phyloP scores from a whole-genome alignment of 2,113 vertebrate genomes.

The Centropristis striata region DNA sequence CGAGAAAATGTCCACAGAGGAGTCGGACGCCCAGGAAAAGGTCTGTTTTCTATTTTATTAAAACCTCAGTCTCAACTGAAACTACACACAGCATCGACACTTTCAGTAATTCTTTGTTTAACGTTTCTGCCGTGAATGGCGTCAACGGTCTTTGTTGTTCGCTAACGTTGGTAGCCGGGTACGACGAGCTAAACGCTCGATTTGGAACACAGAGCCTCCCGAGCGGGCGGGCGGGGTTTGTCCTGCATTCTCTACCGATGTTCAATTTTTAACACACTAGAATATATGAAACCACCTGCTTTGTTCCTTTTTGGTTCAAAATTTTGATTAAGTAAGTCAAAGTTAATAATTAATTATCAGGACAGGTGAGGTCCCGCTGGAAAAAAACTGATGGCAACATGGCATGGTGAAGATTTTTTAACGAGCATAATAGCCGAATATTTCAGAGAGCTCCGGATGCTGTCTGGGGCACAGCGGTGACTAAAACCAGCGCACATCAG shows the following conservation, averaged over 20 bases:
- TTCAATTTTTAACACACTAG: too few species aligned
- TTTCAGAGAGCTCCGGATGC: too few species aligned
- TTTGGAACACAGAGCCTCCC: accelerated
- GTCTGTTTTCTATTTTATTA: slow-evolving; percentile 14
- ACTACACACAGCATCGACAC: too few species aligned
- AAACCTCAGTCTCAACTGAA: too few species aligned
- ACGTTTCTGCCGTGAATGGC: accelerated
- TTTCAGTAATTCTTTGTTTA: neutral
- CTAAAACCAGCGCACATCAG: accelerated
- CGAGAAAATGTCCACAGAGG: neutral
- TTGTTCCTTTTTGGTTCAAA: accelerated
- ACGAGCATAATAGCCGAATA: too few species aligned
- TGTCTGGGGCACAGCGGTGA: neutral
- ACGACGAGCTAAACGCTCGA: neutral
- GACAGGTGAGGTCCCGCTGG: too few species aligned
- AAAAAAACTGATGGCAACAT: too few species aligned
- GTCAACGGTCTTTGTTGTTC: neutral
- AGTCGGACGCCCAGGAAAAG: neutral
- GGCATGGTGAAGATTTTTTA: too few species aligned
- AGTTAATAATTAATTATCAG: too few species aligned
- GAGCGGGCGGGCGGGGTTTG: slow-evolving; percentile 17
- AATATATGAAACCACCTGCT: too few species aligned
- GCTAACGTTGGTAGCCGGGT: neutral
- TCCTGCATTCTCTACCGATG: too few species aligned
- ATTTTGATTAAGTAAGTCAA: too few species aligned